A percentile compares a stretch with the other conserved stretches of the same genome.
Conservation (phyloP, 2,797 vertebrate species). For the Potorous gilbertii region DNA sequence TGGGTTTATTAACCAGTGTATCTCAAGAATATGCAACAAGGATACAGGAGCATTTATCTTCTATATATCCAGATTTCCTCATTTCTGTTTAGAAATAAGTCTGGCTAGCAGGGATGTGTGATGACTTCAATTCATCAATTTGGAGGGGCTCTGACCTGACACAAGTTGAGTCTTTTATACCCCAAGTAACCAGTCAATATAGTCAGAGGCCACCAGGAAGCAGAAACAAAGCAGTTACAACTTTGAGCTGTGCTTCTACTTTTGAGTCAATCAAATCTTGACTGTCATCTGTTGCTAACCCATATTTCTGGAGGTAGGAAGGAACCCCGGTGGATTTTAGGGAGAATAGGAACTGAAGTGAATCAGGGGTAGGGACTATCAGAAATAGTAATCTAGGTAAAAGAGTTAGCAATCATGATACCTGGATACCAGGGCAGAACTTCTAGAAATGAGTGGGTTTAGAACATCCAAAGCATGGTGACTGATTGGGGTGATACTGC, state of each 20-base stretch:
- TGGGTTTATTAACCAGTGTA: neutral
- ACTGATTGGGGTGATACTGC: neutral
- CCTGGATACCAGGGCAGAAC: no score
- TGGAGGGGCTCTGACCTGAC: neutral
- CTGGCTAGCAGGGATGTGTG: neutral
- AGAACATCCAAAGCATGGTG: no score
- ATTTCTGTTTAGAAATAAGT: neutral
- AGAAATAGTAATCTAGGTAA: neutral
- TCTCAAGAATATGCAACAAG: neutral
- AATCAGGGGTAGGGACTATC: neutral
- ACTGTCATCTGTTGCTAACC: neutral
- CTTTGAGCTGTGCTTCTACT: no score
- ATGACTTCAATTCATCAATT: no score
- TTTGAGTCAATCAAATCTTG: neutral
- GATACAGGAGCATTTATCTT: neutral
- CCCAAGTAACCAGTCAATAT: neutral
- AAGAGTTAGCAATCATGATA: neutral
- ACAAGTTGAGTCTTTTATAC: neutral
- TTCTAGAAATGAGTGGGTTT: no score
- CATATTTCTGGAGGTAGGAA: neutral
- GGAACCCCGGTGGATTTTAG: neutral
- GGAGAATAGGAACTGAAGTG: neutral
- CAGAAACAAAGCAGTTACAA: no score
- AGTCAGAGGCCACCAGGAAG: neutral
- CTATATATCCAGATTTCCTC: neutral